These are phyloP conservation scores for Clusia tigrina DNA, from an alignment of 2,888 invertebrate genomes.

Conservation along the genomic window DNA sequence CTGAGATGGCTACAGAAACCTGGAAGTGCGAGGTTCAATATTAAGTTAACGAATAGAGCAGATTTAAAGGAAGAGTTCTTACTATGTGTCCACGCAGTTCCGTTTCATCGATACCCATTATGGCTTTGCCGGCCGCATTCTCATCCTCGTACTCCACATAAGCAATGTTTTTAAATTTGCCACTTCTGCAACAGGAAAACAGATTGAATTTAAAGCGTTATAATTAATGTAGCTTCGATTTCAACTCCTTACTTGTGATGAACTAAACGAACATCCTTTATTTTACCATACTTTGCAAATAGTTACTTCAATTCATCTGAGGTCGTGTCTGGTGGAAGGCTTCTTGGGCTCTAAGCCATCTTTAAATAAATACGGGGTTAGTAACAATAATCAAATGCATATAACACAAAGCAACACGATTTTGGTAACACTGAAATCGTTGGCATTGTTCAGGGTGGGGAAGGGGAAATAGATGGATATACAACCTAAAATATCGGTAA, in stretches of 20 bases:
- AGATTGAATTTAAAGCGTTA: background rate
- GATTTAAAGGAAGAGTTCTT: slow-evolving; percentile 50
- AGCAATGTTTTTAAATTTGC: slow-evolving; percentile 90
- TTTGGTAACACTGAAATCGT: no score
- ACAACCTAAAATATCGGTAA: no score
- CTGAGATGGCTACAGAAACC: slow-evolving; percentile 68
- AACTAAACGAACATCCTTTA: slow-evolving; percentile 84
- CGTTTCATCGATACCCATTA: slow-evolving; percentile 75
- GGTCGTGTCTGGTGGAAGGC: slow-evolving; percentile 73
- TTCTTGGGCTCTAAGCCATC: slow-evolving; percentile 84
- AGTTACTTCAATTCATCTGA: slow-evolving; percentile 77
- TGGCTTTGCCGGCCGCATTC: slow-evolving; percentile 74
- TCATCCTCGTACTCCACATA: slow-evolving; percentile 87
- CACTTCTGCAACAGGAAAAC: slow-evolving; percentile 69
- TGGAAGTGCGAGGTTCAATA: slow-evolving; percentile 28
- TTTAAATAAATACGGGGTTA: slow-evolving; percentile 18
- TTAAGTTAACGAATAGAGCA: background rate
- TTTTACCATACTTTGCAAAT: slow-evolving; percentile 77
- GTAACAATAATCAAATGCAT: background rate
- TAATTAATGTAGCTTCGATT: slow-evolving; percentile 5
- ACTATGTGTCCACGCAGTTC: slow-evolving; percentile 74
- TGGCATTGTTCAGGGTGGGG: no score
- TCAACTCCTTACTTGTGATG: slow-evolving; percentile 70
- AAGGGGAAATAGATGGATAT: no score
- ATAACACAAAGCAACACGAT: no score